phyloP scores from a whole-genome alignment of 2,797 vertebrate species.

The Diglossa cyanea region DNA sequence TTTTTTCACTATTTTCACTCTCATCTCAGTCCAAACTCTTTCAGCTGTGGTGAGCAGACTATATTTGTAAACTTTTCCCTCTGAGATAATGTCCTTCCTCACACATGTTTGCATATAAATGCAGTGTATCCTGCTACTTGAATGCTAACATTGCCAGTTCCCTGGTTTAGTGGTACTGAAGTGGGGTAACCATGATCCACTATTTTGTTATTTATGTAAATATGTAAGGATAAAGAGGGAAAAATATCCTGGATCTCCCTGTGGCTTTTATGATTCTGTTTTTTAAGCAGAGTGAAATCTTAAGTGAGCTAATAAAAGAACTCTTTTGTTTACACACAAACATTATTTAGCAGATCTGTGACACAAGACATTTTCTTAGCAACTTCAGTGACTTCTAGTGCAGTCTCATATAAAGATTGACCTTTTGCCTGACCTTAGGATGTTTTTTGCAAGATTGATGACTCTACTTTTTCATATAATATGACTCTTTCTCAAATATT shows the following conservation, averaged over 20 bases:
- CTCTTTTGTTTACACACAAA: neutral
- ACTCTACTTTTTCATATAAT: neutral
- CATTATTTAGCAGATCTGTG: neutral
- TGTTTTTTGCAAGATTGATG: neutral
- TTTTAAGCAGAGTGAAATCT: neutral
- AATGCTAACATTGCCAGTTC: neutral
- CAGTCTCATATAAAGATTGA: neutral
- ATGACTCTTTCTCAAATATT: neutral
- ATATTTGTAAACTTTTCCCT: constrained; percentile 55
- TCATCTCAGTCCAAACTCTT: constrained; percentile 53
- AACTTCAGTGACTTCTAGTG: neutral
- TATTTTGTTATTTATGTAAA: neutral
- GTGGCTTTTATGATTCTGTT: neutral
- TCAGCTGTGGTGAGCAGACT: constrained; percentile 47
- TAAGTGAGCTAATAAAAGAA: neutral
- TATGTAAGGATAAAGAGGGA: neutral
- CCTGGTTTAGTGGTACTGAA: neutral
- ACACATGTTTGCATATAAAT: neutral
- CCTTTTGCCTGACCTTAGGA: neutral
- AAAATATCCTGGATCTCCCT: neutral
- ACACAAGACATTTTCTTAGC: neutral
- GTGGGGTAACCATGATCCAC: neutral
- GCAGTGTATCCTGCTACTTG: constrained; percentile 5
- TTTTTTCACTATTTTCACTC: constrained; percentile 54
- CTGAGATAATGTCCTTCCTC: constrained; percentile 34